phyloP scores from a whole-genome alignment of 2,888 invertebrate species.

The Eilema caniola region DNA sequence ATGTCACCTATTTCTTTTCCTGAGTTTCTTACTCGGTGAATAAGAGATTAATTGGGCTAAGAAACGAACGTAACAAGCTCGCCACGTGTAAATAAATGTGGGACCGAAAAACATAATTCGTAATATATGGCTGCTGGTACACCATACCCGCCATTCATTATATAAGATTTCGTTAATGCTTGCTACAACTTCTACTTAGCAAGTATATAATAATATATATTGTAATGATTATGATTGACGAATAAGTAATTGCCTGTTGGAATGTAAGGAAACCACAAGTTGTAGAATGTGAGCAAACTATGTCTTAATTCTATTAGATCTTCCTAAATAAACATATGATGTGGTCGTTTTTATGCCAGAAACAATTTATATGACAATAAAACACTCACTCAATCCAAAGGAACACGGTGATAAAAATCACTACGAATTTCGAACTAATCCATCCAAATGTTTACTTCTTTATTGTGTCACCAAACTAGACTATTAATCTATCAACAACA shows the following conservation, averaged over 20 bases:
- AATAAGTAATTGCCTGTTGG: not conserved
- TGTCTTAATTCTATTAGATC: not conserved
- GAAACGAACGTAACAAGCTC: too few relatives aligned
- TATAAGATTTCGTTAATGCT: too few relatives aligned
- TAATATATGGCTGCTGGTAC: not conserved
- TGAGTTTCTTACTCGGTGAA: too few relatives aligned
- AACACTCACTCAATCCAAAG: not conserved
- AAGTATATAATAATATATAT: not conserved
- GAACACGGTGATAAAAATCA: conserved; percentile 12
- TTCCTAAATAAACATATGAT: not conserved
- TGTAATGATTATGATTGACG: not conserved
- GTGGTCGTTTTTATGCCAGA: not conserved
- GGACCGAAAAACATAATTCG: too few relatives aligned
- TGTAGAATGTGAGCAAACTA: not conserved
- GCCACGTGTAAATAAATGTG: too few relatives aligned
- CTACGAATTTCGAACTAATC: conserved; percentile 13
- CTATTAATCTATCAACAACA: conserved; percentile 35
- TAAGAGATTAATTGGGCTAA: too few relatives aligned
- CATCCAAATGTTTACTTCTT: conserved; percentile 5
- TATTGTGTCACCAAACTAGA: conserved; percentile 21
- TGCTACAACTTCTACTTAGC: not conserved
- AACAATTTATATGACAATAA: not conserved
- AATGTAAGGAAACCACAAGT: not conserved
- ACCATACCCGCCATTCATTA: not conserved
- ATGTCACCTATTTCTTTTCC: too few relatives aligned